A percentile compares a stretch with the other conserved stretches of the same genome.
Conservation (phyloP, 2,888 invertebrate species). For the Azorinus chamasolen region DNA sequence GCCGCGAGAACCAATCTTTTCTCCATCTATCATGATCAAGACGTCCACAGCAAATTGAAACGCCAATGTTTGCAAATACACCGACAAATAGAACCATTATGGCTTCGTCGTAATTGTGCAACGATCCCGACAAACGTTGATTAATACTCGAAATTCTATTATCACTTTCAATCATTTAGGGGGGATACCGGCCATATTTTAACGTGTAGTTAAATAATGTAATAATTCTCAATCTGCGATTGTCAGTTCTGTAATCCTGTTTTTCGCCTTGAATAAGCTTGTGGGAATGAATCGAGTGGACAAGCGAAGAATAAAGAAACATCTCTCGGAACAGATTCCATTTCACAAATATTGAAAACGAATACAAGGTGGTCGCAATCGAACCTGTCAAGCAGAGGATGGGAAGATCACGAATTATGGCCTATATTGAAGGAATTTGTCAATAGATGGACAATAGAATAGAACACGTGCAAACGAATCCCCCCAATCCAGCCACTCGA, state of each 20-base stretch:
- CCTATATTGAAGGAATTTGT: slow-evolving; percentile 30
- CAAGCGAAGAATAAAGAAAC: slow-evolving; percentile 45
- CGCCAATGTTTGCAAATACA: slow-evolving; percentile 62
- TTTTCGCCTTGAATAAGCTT: slow-evolving; percentile 25
- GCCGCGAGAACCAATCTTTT: slow-evolving; percentile 57
- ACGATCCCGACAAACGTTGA: slow-evolving; percentile 51
- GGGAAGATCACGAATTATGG: slow-evolving; percentile 29
- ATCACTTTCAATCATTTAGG: slow-evolving; percentile 47
- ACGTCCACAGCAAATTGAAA: slow-evolving; percentile 62
- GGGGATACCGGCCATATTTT: slow-evolving; percentile 41
- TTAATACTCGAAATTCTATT: slow-evolving; percentile 57
- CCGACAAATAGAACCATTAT: slow-evolving; percentile 59
- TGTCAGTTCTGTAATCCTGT: slow-evolving; percentile 31
- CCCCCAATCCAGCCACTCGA: not conserved
- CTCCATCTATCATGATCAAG: slow-evolving; percentile 62
- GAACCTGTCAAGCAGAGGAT: slow-evolving; percentile 27
- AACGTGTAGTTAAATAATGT: slow-evolving; percentile 56
- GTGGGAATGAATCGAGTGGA: slow-evolving; percentile 40
- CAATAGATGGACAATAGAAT: slow-evolving; percentile 21
- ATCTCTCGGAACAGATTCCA: slow-evolving; percentile 32
- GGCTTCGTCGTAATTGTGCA: slow-evolving; percentile 53
- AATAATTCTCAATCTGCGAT: slow-evolving; percentile 37
- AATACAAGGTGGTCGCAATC: slow-evolving; percentile 38
- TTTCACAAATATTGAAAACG: slow-evolving; percentile 12
- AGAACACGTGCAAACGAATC: slow-evolving; percentile 47